Evolutionary conservation across 2,888 invertebrate species (phyloP), one percentile per base, ranked within the genome.

Genomic region (Drosophila fulvimacula): DNA sequence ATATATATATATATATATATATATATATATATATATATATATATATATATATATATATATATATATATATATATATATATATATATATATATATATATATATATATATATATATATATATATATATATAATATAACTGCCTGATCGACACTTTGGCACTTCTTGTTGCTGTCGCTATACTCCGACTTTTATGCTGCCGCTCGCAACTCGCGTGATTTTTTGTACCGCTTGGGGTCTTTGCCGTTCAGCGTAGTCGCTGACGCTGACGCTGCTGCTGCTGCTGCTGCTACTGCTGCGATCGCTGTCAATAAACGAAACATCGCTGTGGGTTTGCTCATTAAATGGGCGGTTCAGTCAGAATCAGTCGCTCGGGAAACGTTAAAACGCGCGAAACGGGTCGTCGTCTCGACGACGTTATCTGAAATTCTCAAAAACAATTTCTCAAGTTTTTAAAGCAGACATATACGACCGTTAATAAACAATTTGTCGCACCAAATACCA

Each of bases 181-280:
- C 44, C 17, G 52, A 44, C 6, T 67, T 67, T 80, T 75, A 76
- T 85, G 78, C 79, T 76, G 64, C 55, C 74, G 83, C 78, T 79
- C 71, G 73, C 83, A 65, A 78, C 78, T 82, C 85, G 85, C 86
- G 85, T 85, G 85, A 79, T 82, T 81, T 76, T 32, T 30, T 30
- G 72, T 27, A 57, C 41, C 72, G 24, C 64, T 73, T 69, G 70
- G 52, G 56, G 61, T 62, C 64, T 69, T 78, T 65, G 71, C 60
- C 67, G 76, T 55, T 69, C 66, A 49, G 24, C 24, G 62, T 55
- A 55, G 70, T 27, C 52, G 57, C 30, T 34, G 13, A n/a, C 46
- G 39, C 6, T 19, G 19, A 17, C 24, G 24, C 9, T 24, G 48
- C 21, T 19, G 41, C 10, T n/a, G 44, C 24, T n/a, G 34, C 38